Evolutionary conservation across 2,888 invertebrate genomes (phyloP).

Genomic region (Uloborus plumipes): DNA sequence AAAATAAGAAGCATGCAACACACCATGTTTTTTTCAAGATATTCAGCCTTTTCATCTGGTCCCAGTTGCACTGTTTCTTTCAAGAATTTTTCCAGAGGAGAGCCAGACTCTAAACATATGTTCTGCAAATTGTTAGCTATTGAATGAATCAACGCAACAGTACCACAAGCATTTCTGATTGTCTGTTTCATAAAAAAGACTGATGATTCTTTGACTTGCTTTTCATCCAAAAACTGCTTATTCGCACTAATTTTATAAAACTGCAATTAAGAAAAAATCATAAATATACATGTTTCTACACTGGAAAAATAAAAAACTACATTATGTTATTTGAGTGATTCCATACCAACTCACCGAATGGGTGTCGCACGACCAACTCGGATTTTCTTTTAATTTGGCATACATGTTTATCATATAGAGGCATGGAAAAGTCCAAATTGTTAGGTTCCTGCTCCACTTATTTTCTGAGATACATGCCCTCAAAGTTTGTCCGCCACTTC

Average conservation of each 20-base stretch:
- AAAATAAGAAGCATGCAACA: background rate
- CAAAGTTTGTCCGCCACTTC: no score
- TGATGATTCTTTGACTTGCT: background rate
- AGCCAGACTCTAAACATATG: constrained; percentile 26
- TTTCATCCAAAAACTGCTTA: constrained; percentile 9
- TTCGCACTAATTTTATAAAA: background rate
- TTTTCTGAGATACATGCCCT: no score
- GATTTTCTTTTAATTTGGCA: no score
- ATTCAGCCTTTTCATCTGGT: constrained; percentile 81
- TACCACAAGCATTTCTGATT: constrained; percentile 96
- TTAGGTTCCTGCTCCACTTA: no score
- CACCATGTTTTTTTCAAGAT: constrained; percentile 79
- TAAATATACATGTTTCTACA: background rate
- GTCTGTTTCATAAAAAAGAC: constrained; percentile 91
- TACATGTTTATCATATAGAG: no score
- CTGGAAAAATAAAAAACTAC: no score
- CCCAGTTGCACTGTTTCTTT: constrained; percentile 79
- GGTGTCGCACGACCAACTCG: no score
- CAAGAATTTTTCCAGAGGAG: constrained; percentile 81
- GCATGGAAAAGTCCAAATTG: no score
- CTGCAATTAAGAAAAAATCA: background rate
- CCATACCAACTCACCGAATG: no score
- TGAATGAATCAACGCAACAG: constrained; percentile 93
- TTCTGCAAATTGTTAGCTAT: constrained; percentile 79
- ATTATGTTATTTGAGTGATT: no score